Percentiles rank a stretch among this genome's conserved stretches.
Conservation (phyloP, 2,797 vertebrate species). For the Spinibarbus caldwelli region DNA sequence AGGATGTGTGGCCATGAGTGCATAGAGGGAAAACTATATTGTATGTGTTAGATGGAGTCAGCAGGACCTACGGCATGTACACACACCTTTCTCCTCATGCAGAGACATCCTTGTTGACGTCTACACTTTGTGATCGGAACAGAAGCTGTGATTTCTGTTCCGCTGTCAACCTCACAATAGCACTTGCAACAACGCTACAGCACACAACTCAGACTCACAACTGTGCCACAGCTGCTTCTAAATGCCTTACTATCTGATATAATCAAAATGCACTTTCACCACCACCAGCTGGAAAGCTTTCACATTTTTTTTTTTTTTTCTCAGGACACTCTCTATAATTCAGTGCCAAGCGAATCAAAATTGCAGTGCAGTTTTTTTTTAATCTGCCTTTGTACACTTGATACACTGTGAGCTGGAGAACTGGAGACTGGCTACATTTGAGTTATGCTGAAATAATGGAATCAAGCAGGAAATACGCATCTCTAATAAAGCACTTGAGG, state of each 20-base stretch:
- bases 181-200: neutral
- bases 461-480: too few species aligned
- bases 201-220: neutral
- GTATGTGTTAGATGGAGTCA: neutral
- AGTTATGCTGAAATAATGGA: too few species aligned
- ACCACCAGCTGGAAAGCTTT: conserved; percentile 32
- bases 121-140: neutral
- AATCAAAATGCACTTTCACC: conserved; percentile 30
- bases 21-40: neutral
- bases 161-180: neutral
- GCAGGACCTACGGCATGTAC: neutral
- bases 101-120: neutral
- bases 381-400: neutral
- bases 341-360: conserved; percentile 15
- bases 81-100: neutral
- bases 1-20: neutral
- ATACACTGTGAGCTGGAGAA: neutral
- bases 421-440: too few species aligned
- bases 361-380: neutral
- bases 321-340: conserved; percentile 13
- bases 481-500: too few species aligned
- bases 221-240: neutral
- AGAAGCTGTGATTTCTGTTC: conserved; percentile 20
- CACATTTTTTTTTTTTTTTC: neutral
- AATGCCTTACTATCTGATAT: neutral